phyloP scores from a whole-genome alignment of 2,888 invertebrate genomes.

The Oegoconia quadripuncta region DNA sequence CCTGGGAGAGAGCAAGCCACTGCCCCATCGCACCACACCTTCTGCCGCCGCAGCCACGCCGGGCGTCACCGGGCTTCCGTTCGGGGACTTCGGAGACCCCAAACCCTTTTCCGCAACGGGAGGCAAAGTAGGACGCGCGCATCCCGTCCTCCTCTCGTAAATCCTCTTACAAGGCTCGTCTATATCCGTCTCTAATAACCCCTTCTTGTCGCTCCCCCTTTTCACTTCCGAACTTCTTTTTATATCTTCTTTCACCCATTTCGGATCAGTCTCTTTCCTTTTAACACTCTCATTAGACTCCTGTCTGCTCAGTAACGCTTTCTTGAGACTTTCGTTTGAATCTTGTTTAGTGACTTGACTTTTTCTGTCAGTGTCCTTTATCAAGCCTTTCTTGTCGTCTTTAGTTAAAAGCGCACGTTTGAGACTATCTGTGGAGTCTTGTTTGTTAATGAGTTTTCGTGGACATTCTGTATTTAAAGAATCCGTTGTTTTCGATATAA shows the following conservation, averaged over 20 bases:
- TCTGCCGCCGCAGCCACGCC: conserved; percentile 67
- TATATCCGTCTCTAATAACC: conserved; percentile 63
- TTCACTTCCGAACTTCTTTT: conserved; percentile 52
- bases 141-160: conserved; percentile 68
- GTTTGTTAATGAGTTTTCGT: conserved; percentile 63
- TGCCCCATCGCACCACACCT: conserved; percentile 68
- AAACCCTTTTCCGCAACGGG: conserved; percentile 65
- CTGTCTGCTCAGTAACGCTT: conserved; percentile 59
- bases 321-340: conserved; percentile 66
- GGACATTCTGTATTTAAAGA: conserved; percentile 71
- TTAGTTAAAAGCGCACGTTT: conserved; percentile 63
- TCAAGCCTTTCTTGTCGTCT: conserved; percentile 58
- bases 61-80: conserved; percentile 60
- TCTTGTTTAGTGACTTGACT: conserved; percentile 56
- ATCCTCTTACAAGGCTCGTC: conserved; percentile 65
- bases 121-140: conserved; percentile 62
- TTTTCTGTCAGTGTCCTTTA: conserved; percentile 57
- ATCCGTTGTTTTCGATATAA: conserved; percentile 73
- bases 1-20: conserved; percentile 59
- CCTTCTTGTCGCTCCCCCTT: conserved; percentile 65
- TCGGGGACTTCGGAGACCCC: conserved; percentile 54
- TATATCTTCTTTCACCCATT: conserved; percentile 52
- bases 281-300: conserved; percentile 69
- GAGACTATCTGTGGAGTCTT: conserved; percentile 68
- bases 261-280: conserved; percentile 55